These are phyloP conservation scores for Schizopygopsis pylzovi DNA, from an alignment of 2,797 vertebrate species.

Conservation along the genomic window DNA sequence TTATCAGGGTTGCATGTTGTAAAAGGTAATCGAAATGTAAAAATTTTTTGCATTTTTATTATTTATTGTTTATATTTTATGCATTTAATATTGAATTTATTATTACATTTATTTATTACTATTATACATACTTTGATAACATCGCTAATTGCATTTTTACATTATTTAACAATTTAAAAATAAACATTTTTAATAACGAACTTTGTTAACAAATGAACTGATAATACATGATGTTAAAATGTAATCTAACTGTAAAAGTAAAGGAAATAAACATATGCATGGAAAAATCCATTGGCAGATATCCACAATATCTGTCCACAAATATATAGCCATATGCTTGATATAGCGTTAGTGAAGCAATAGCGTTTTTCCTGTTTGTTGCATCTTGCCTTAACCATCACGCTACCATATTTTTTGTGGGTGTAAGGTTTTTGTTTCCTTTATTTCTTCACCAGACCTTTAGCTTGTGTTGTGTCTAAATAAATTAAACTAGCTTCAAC, in stretches of 20 bases:
- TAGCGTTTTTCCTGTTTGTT: neutral
- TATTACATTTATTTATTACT: neutral
- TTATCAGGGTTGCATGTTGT: too few relatives aligned
- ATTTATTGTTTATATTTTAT: neutral
- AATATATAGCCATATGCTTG: neutral
- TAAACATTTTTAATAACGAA: neutral
- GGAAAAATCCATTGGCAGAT: neutral
- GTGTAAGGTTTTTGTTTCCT: neutral
- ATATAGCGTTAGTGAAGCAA: neutral
- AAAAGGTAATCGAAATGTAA: too few relatives aligned
- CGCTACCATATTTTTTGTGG: neutral
- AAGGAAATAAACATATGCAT: neutral
- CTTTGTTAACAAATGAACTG: neutral
- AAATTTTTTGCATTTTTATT: too few relatives aligned
- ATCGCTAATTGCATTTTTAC: neutral
- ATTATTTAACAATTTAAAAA: neutral
- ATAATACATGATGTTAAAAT: neutral
- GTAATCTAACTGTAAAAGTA: neutral
- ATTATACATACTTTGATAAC: neutral
- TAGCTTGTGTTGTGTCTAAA: neutral
- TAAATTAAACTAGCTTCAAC: neutral
- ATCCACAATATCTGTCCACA: neutral
- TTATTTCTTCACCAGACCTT: neutral
- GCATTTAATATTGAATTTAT: neutral
- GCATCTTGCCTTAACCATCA: neutral